Evolutionary conservation across 2,888 invertebrate species (phyloP), one percentile per base, ranked within the genome.

Genomic region (Apeira syringaria): DNA sequence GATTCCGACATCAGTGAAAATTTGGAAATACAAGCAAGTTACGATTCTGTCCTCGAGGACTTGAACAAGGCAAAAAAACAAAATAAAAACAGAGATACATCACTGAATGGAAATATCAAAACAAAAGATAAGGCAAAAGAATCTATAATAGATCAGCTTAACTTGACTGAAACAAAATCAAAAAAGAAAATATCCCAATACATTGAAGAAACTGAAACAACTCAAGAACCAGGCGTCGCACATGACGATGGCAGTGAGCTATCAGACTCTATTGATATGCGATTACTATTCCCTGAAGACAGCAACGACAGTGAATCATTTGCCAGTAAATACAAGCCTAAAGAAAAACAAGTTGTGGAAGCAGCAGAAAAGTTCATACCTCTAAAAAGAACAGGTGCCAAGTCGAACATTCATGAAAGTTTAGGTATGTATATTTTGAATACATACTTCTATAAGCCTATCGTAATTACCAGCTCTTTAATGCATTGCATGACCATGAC

Each of bases 251-350:
- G 65, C 15, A 72, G 69, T 41, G 60, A 61, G 22, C 74, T 74
- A 7, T 83, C 84, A 2, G 79, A 80, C 61, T 79, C 77, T 7
- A 80, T 85, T 50, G 76, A 83, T 52, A 65, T 88, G 60, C 68
- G 75, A 45, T 59, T 87, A 17, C 53, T 88, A 7, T 85, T 88
- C 52, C 71, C 82, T 45, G 86, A 87, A 58, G 81, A 86, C 13
- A 86, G 83, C 42, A 76, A 68, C 53, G 76, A 73, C 31, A 71
- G 69, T 60, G 70, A 66, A 20, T 50, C 63, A 5, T 59, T 50
- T 10, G 42, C 41, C 13, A 48, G 34, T 18, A 59, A 56, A 10
- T 41, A 50, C 5, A 53, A 55, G 42, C 20, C 38, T 27, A 38
- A 48, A 7, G 33, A 42, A 17, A 26, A 41, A 1, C 5, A 13